phyloP scores from a whole-genome alignment of 2,888 invertebrate species.

The Autographa pulchrina region DNA sequence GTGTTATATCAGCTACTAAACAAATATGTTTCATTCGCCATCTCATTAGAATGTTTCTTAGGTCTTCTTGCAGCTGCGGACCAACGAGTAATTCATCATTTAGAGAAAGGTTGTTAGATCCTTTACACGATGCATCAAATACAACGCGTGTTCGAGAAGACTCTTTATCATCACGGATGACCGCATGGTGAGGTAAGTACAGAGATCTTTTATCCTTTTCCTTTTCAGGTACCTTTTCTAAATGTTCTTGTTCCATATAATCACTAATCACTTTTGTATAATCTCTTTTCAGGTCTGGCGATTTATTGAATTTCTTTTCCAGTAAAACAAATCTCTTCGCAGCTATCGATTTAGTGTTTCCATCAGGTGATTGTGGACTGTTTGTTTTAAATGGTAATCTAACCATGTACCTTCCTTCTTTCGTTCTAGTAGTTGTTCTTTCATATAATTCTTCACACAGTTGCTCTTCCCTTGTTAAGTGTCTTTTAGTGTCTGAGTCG shows the following conservation, averaged over 20 bases:
- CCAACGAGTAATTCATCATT: constrained; percentile 54
- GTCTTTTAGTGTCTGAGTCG: constrained; percentile 34
- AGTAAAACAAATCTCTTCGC: background rate
- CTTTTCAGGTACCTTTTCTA: background rate
- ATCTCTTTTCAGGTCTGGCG: background rate
- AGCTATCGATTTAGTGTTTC: constrained; percentile 28
- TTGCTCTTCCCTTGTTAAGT: constrained; percentile 41
- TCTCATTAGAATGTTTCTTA: constrained; percentile 52
- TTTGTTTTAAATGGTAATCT: constrained; percentile 45
- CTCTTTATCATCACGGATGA: background rate
- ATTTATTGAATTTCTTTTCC: background rate
- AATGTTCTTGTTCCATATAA: background rate
- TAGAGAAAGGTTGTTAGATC: constrained; percentile 31
- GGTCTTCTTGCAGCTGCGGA: constrained; percentile 45
- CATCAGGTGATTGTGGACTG: constrained; percentile 22
- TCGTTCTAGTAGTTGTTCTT: constrained; percentile 34
- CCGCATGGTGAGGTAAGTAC: background rate
- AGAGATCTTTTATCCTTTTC: background rate
- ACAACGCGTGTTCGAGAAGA: background rate
- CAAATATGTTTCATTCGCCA: constrained; percentile 53
- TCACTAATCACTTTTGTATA: background rate
- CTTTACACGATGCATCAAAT: background rate
- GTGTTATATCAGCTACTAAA: constrained; percentile 53
- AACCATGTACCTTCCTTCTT: constrained; percentile 48
- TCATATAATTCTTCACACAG: constrained; percentile 52